phyloP scores from a whole-genome alignment of 2,113 vertebrate species.

The Callocephalon fimbriatum region DNA sequence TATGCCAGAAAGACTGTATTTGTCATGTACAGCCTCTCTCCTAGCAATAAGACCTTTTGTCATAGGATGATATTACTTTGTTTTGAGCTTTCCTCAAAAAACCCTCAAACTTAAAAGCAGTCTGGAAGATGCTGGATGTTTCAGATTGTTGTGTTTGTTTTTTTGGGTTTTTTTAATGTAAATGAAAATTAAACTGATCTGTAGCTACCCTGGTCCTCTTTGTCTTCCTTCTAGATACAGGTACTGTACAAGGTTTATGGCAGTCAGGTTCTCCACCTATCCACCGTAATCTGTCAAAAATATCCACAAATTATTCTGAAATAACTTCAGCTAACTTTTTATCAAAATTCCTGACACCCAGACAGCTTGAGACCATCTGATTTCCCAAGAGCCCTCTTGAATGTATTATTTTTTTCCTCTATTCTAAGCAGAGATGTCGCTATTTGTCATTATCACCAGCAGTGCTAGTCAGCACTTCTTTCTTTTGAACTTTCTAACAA shows the following conservation, averaged over 20 bases:
- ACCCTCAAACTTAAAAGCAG: neutral
- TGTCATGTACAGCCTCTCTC: neutral
- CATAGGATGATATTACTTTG: neutral
- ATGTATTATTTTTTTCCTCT: neutral
- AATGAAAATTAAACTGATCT: neutral
- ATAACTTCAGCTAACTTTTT: neutral
- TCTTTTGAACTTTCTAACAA: neutral
- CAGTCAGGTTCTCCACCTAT: neutral
- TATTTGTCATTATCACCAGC: neutral
- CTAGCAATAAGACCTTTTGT: neutral
- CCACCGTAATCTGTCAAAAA: neutral
- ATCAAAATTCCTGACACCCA: neutral
- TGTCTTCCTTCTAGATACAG: neutral
- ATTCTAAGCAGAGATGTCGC: neutral
- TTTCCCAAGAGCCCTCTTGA: neutral
- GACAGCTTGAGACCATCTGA: neutral
- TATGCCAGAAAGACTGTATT: neutral
- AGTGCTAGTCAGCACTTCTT: neutral
- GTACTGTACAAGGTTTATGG: accelerated
- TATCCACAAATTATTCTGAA: neutral
- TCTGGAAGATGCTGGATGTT: neutral
- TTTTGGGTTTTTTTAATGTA: neutral
- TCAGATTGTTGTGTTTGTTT: neutral
- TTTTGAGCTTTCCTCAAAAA: neutral
- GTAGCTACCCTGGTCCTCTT: neutral